Evolutionary conservation across 2,888 invertebrate species (phyloP).

Genomic region (Kuschelorhynchus macadamiae): DNA sequence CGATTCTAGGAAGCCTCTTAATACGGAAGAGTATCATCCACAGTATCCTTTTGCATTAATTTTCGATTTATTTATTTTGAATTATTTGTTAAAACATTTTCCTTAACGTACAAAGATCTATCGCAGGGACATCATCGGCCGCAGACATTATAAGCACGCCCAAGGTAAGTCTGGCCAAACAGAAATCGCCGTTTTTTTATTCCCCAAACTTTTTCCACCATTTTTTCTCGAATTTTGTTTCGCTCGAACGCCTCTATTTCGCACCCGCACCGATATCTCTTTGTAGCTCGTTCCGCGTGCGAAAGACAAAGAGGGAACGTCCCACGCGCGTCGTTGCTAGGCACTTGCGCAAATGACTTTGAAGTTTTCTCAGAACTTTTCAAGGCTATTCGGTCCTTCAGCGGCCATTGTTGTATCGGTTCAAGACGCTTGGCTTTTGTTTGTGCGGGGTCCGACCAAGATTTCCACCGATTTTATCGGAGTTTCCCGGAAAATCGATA

Average conservation of each 20-base stretch:
- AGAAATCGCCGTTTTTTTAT: too few species aligned
- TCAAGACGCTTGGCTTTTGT: conserved; percentile 52
- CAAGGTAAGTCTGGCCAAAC: conserved; percentile 37
- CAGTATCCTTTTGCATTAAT: conserved; percentile 11
- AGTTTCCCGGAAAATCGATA: conserved; percentile 49
- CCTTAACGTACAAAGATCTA: conserved; percentile 21
- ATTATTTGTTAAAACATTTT: not conserved
- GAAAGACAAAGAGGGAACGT: conserved; percentile 53
- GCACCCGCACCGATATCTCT: not conserved
- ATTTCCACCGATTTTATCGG: conserved; percentile 38
- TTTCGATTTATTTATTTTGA: not conserved
- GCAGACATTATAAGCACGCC: conserved; percentile 15
- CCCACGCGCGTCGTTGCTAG: conserved; percentile 49
- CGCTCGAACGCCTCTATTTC: conserved; percentile 49
- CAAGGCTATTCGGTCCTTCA: conserved; percentile 67
- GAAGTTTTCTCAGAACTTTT: conserved; percentile 67
- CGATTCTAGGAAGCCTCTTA: not conserved
- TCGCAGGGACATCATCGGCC: not conserved
- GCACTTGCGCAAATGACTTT: conserved; percentile 63
- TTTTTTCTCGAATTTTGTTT: conserved; percentile 59
- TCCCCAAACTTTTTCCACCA: conserved; percentile 54
- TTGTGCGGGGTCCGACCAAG: conserved; percentile 45
- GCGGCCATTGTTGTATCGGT: conserved; percentile 37
- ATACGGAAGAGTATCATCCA: not conserved
- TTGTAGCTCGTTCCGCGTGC: conserved; percentile 10